Evolutionary conservation across 2,113 vertebrate species (phyloP).

Genomic region (Panthera uncia): DNA sequence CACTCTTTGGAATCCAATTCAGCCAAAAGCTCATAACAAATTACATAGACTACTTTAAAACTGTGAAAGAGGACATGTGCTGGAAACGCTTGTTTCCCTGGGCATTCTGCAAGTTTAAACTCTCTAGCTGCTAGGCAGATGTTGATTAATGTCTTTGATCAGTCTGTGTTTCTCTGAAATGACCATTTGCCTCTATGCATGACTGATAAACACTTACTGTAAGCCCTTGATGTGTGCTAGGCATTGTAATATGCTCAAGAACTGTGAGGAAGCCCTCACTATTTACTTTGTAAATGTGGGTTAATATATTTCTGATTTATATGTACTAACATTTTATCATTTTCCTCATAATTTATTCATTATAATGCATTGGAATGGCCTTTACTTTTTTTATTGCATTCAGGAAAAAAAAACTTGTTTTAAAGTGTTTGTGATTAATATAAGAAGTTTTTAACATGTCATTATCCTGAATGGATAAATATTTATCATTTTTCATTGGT

Average conservation of each 20-base stretch:
- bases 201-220: background rate
- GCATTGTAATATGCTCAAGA: background rate
- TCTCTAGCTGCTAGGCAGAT: background rate
- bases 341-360: background rate
- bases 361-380: background rate
- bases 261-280: background rate
- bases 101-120: background rate
- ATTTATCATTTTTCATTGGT: background rate
- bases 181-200: background rate
- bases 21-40: background rate
- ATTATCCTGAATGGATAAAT: background rate
- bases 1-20: background rate
- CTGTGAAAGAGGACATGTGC: background rate
- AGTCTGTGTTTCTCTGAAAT: conserved; percentile 47
- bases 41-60: background rate
- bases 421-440: conserved; percentile 48
- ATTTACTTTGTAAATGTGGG: conserved; percentile 37
- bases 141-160: background rate
- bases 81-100: background rate
- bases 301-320: background rate
- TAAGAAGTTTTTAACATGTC: conserved; percentile 33
- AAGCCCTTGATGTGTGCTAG: background rate
- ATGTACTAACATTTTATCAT: conserved; percentile 8
- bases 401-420: conserved; percentile 1
- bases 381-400: conserved; percentile 27